Conservation (phyloP, 2,797 vertebrate genomes). For the Peromyscus attwateri region DNA sequence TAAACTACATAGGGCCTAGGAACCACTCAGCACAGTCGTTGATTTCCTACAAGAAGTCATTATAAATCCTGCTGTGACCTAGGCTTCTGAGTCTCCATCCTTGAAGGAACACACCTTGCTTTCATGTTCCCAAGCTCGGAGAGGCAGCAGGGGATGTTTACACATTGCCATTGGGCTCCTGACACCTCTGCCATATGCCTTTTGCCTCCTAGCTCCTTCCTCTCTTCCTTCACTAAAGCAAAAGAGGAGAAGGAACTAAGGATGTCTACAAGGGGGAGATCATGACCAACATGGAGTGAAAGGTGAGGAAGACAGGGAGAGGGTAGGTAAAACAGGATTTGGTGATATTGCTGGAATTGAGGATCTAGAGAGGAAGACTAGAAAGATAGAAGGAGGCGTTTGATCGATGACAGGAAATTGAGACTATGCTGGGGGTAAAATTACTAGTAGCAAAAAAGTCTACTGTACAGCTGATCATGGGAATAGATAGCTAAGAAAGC, state of each 20-base stretch:
- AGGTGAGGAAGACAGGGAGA: not conserved
- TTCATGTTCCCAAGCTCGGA: not conserved
- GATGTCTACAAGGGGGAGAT: fast-evolving
- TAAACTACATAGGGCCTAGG: not conserved
- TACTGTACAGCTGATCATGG: fast-evolving
- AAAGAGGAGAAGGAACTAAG: not conserved
- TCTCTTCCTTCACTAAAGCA: not conserved
- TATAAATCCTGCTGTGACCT: not conserved
- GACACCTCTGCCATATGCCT: not conserved
- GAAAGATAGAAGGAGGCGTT: not conserved
- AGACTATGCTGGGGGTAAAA: not conserved
- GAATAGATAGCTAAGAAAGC: not conserved
- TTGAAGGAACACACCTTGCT: not conserved
- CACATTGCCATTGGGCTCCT: not conserved
- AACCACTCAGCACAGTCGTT: too few species aligned
- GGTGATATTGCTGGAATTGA: not conserved
- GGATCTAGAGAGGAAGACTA: not conserved
- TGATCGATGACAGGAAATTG: not conserved
- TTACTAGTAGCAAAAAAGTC: not conserved
- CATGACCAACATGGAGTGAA: not conserved
- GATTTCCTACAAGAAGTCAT: not conserved
- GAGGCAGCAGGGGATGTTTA: not conserved
- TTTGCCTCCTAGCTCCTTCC: not conserved
- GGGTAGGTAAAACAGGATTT: too few species aligned
- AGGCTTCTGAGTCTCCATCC: not conserved